These are phyloP conservation scores for Saccostrea echinata DNA, from an alignment of 1,140 invertebrate genomes.

Conservation along the genomic window DNA sequence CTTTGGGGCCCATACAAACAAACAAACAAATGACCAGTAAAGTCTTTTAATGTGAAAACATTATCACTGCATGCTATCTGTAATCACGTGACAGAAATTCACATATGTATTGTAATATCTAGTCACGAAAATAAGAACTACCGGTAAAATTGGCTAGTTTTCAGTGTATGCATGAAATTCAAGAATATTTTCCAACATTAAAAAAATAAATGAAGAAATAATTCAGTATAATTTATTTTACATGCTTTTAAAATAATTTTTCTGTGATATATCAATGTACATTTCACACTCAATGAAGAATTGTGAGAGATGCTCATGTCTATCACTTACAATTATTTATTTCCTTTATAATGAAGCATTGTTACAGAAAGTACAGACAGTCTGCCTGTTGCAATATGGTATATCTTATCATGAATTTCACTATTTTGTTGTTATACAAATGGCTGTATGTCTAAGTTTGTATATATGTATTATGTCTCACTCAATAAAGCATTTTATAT, in stretches of 20 bases:
- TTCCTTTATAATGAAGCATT: background rate
- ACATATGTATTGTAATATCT: background rate
- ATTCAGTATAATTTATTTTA: background rate
- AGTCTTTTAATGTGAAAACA: conserved; percentile 47
- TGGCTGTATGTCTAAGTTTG: background rate
- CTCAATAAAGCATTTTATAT: conserved; percentile 28
- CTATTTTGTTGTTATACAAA: conserved; percentile 1
- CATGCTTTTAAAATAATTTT: background rate
- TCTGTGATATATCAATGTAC: background rate
- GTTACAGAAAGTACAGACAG: background rate
- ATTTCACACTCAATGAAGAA: background rate
- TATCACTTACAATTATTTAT: background rate
- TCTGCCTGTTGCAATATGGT: background rate
- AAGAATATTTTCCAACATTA: background rate
- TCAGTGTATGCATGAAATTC: background rate
- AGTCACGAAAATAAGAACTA: background rate
- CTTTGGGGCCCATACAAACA: conserved; percentile 62
- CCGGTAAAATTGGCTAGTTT: background rate
- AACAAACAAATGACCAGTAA: conserved; percentile 52
- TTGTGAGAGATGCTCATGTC: background rate
- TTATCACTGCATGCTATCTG: background rate
- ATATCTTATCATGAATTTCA: conserved; percentile 5
- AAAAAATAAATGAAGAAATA: background rate
- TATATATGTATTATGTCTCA: conserved; percentile 26
- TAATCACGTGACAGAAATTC: background rate